Percentiles rank a stretch among this genome's conserved stretches.
These are phyloP conservation scores for Tethea ocularis DNA, from an alignment of 2,888 invertebrate species.

Conservation along the genomic window DNA sequence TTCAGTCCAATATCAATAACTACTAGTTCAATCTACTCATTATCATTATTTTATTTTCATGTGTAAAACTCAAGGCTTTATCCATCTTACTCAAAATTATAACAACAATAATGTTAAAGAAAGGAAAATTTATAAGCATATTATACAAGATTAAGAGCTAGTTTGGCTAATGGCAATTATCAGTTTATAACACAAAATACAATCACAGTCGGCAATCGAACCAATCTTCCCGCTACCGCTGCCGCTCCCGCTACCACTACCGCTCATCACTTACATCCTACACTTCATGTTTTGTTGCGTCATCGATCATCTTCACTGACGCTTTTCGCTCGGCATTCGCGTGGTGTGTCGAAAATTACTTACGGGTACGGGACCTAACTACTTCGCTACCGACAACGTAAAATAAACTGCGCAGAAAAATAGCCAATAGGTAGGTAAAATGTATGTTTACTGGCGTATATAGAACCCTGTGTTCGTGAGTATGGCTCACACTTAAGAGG, in stretches of 20 bases:
- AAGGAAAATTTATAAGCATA: no score
- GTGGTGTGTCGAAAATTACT: constrained; percentile 72
- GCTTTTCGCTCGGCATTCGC: constrained; percentile 54
- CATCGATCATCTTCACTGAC: constrained; percentile 73
- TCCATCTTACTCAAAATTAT: no score
- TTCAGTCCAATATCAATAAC: no score
- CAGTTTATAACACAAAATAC: no score
- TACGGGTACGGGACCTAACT: constrained; percentile 66
- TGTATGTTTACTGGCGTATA: constrained; percentile 20
- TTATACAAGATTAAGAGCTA: no score
- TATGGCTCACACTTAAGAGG: no score
- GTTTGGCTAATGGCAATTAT: no score
- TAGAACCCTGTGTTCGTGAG: background rate
- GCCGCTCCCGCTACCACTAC: constrained; percentile 19
- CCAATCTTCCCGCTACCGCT: background rate
- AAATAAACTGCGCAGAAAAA: constrained; percentile 37
- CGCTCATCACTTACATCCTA: constrained; percentile 24
- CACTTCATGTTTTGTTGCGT: constrained; percentile 55
- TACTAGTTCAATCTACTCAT: no score
- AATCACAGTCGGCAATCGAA: no score
- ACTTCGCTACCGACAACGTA: constrained; percentile 33
- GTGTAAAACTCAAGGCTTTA: no score
- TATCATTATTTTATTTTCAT: no score
- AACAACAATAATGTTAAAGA: no score
- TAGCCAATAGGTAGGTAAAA: constrained; percentile 22